These are phyloP conservation scores for Trigoniulus corallinus DNA, from an alignment of 1,140 invertebrate genomes.

Conservation along the genomic window DNA sequence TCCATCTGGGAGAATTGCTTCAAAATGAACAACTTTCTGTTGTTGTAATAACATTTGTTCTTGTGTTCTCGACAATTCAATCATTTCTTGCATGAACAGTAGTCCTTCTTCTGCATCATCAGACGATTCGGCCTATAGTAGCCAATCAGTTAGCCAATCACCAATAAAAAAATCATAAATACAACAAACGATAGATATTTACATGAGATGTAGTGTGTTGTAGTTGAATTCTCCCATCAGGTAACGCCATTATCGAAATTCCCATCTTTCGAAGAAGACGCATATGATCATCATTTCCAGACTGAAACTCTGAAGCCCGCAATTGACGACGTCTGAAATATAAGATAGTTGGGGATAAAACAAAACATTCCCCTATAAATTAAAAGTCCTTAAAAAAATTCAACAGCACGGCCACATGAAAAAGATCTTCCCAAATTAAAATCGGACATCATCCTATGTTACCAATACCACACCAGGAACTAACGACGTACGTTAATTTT, in stretches of 20 bases:
- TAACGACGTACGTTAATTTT: conserved; percentile 15
- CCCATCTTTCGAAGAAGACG: conserved; percentile 81
- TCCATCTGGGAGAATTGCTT: conserved; percentile 15
- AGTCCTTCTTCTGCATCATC: conserved; percentile 81
- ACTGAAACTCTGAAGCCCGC: conserved; percentile 35
- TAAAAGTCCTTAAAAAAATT: background rate
- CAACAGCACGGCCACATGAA: conserved; percentile 2
- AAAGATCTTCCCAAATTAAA: background rate
- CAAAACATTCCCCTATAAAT: too few species aligned
- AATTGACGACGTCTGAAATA: conserved; percentile 19
- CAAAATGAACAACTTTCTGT: conserved; percentile 37
- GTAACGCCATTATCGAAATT: conserved; percentile 70
- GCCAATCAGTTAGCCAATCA: background rate
- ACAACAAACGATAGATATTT: conserved; percentile 6
- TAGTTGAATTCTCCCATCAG: conserved; percentile 77
- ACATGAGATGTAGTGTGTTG: conserved; percentile 43
- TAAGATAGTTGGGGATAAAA: conserved; percentile 1
- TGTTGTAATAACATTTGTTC: conserved; percentile 38
- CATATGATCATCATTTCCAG: conserved; percentile 78
- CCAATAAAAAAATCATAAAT: background rate
- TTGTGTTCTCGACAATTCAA: conserved; percentile 65
- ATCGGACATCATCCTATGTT: background rate
- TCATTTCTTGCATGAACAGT: conserved; percentile 94
- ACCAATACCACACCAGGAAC: background rate
- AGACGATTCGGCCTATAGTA: conserved; percentile 56